These are phyloP conservation scores for Heterotilapia buettikoferi DNA, from an alignment of 2,113 vertebrate genomes.

Conservation along the genomic window DNA sequence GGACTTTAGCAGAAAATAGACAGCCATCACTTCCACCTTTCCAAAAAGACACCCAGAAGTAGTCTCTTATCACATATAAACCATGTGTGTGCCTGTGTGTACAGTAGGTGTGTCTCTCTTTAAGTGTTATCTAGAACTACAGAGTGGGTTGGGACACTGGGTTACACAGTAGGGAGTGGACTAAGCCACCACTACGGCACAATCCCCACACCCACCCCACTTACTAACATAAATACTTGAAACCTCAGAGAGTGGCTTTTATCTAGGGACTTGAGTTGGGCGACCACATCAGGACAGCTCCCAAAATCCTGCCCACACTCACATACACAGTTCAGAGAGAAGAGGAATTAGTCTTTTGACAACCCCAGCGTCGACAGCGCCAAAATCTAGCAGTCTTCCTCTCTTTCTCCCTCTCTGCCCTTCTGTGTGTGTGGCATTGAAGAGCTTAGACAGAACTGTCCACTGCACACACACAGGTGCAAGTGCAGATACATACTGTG, in stretches of 20 bases:
- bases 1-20: background rate
- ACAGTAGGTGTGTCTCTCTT: slow-evolving; percentile 15
- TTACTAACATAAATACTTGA: background rate
- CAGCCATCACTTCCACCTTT: background rate
- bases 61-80: background rate
- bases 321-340: slow-evolving; percentile 47
- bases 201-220: background rate
- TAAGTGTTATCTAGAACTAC: slow-evolving; percentile 70
- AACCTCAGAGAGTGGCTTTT: slow-evolving; percentile 57
- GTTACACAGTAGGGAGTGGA: slow-evolving; percentile 66
- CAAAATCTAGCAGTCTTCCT: slow-evolving; percentile 24
- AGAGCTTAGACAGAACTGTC: slow-evolving; percentile 6
- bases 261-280: slow-evolving; percentile 53
- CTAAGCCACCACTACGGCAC: slow-evolving; percentile 42
- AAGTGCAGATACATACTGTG: background rate
- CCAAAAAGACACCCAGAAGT: background rate
- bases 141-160: slow-evolving; percentile 61
- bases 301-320: slow-evolving; percentile 46
- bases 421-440: background rate
- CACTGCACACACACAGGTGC: background rate
- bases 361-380: background rate
- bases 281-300: slow-evolving; percentile 39
- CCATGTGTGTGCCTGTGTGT: background rate
- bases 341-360: slow-evolving; percentile 38
- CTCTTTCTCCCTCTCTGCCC: background rate